Percentiles rank a stretch among this genome's conserved stretches.
phyloP scores from a whole-genome alignment of 2,113 vertebrate genomes.

The Riparia riparia region DNA sequence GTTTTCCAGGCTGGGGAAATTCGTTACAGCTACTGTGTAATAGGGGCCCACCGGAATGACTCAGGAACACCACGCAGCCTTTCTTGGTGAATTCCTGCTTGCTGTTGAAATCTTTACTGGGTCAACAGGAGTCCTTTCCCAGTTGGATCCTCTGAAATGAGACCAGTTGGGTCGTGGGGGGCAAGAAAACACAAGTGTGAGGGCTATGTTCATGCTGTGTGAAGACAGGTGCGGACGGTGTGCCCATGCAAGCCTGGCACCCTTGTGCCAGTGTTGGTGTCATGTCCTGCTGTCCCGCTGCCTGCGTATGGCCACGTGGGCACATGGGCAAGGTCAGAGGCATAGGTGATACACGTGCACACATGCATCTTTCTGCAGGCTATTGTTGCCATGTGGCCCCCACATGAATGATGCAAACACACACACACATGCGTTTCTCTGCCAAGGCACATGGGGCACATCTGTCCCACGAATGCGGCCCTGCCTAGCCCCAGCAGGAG shows the following conservation, averaged over 20 bases:
- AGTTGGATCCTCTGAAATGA: not conserved
- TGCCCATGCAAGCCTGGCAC: not conserved
- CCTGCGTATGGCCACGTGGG: accelerated
- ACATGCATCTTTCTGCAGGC: not conserved
- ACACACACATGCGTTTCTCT: accelerated
- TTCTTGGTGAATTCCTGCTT: slow-evolving; percentile 14
- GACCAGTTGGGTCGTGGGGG: not conserved
- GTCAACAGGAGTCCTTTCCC: not conserved
- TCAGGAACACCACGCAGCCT: not conserved
- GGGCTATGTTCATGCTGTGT: accelerated
- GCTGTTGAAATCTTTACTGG: not conserved
- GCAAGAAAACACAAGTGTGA: accelerated
- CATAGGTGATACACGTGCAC: not conserved
- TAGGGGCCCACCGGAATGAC: not conserved
- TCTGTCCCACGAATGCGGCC: not conserved
- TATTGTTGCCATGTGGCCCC: not conserved
- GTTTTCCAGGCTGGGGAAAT: slow-evolving; percentile 36
- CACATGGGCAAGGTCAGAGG: accelerated
- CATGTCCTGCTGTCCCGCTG: accelerated
- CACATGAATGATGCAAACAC: not conserved
- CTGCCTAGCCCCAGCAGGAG: not conserved
- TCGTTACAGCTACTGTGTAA: slow-evolving; percentile 18
- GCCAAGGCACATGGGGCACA: slow-evolving; percentile 48
- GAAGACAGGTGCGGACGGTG: accelerated
- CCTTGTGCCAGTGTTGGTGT: not conserved